Percentiles rank a stretch among this genome's conserved stretches.
phyloP scores from a whole-genome alignment of 1,140 invertebrate species.

The Drosophila lini region DNA sequence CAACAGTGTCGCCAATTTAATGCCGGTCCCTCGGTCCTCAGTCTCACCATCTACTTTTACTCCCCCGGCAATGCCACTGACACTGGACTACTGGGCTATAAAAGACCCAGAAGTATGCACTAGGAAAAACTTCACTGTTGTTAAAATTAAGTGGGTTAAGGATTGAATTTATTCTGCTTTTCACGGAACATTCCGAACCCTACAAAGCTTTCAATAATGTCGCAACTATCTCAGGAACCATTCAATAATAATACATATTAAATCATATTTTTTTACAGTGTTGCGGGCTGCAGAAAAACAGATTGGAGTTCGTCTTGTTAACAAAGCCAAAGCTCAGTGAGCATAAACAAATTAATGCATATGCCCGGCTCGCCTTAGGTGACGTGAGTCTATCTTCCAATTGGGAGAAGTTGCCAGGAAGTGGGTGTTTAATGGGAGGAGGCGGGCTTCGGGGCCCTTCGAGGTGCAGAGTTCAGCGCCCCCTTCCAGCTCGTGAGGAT shows the following conservation, averaged over 20 bases:
- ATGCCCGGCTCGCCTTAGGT: conserved; percentile 34
- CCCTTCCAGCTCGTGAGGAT: conserved; percentile 17
- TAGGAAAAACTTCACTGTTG: not conserved
- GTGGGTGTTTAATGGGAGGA: not conserved
- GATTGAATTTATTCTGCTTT: not conserved
- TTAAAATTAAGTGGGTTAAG: not conserved
- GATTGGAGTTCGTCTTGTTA: conserved; percentile 40
- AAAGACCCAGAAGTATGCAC: conserved; percentile 33
- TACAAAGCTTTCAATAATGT: too few relatives aligned
- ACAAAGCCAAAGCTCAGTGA: conserved; percentile 45
- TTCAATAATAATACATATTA: too few relatives aligned
- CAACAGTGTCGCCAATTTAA: conserved; percentile 77
- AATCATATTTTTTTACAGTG: conserved; percentile 1
- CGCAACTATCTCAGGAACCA: too few relatives aligned
- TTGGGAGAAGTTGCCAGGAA: conserved; percentile 34
- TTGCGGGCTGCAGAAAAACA: conserved; percentile 1
- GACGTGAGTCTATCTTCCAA: conserved; percentile 32
- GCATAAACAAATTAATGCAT: conserved; percentile 72
- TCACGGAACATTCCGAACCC: too few relatives aligned
- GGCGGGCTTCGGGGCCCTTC: not conserved
- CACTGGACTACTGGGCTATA: conserved; percentile 48
- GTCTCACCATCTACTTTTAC: not conserved
- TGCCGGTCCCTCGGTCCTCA: conserved; percentile 18
- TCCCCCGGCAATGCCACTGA: conserved; percentile 31
- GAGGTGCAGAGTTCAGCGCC: conserved; percentile 1